phyloP scores from a whole-genome alignment of 2,888 invertebrate species.

The Rhogogaster chlorosoma region DNA sequence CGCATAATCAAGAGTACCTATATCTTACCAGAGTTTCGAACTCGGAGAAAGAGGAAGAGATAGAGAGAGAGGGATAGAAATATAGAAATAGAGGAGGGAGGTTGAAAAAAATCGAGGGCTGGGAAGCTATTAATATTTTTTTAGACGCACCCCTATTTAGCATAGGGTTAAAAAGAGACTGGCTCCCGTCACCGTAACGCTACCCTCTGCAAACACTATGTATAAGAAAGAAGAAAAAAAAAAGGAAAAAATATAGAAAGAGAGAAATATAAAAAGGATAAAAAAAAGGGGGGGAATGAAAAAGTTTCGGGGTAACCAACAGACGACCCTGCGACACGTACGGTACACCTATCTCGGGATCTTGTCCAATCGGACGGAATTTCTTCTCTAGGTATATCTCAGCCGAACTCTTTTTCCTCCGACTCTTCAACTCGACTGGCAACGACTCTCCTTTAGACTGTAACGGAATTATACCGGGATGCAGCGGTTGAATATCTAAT shows the following conservation, averaged over 20 bases:
- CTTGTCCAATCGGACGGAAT: constrained; percentile 32
- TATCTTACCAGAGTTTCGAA: constrained; percentile 27
- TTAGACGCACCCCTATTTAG: constrained; percentile 74
- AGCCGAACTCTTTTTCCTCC: not conserved
- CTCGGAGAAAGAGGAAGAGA: not conserved
- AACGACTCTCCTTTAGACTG: not conserved
- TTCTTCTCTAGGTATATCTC: not conserved
- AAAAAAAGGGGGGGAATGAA: constrained; percentile 58
- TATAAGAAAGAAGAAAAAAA: constrained; percentile 51
- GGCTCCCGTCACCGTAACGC: constrained; percentile 53
- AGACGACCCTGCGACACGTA: constrained; percentile 49
- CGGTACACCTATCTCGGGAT: constrained; percentile 45
- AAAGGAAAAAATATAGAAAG: constrained; percentile 51
- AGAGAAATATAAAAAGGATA: constrained; percentile 57
- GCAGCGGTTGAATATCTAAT: constrained; percentile 40
- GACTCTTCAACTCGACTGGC: not conserved
- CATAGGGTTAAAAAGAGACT: constrained; percentile 68
- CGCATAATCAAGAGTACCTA: constrained; percentile 45
- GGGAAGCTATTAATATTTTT: constrained; percentile 75
- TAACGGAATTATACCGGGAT: constrained; percentile 11
- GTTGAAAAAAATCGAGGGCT: constrained; percentile 69
- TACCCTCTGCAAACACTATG: constrained; percentile 51
- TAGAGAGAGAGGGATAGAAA: not conserved
- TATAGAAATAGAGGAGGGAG: constrained; percentile 21
- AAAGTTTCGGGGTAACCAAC: constrained; percentile 60